A percentile compares a stretch with the other conserved stretches of the same genome.
Evolutionary conservation across 92 coral and sea anemone species (phyloP).

Genomic region (Epizoanthus illoricatus): DNA sequence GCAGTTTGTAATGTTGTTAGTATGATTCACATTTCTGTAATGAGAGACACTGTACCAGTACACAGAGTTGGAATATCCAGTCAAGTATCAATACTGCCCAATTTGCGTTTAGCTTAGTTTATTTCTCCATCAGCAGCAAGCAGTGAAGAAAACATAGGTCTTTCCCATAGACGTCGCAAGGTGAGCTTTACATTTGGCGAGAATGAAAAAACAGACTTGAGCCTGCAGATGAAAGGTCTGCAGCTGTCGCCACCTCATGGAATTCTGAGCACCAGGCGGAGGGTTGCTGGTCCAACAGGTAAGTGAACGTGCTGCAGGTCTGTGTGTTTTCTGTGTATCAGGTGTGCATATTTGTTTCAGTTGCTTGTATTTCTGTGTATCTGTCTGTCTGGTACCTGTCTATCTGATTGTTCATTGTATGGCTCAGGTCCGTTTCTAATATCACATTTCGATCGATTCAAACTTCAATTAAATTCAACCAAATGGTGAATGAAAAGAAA

Average conservation of each 20-base stretch:
- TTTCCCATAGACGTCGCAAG: neutral
- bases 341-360: neutral
- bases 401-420: too few relatives aligned
- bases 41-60: too few relatives aligned
- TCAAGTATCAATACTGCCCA: too few relatives aligned
- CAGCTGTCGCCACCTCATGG: constrained; percentile 19
- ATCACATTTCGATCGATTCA: too few relatives aligned
- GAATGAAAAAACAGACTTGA: neutral
- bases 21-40: too few relatives aligned
- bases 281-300: neutral
- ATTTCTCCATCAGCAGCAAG: neutral
- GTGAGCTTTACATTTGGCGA: neutral
- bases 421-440: too few relatives aligned
- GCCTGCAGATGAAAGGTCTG: constrained; percentile 6
- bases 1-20: too few relatives aligned
- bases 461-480: too few relatives aligned
- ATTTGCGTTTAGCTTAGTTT: neutral
- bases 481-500: too few relatives aligned
- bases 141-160: neutral
- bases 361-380: neutral
- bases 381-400: too few relatives aligned
- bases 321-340: neutral
- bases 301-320: neutral
- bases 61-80: too few relatives aligned
- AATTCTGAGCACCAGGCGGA: neutral